A percentile compares a stretch with the other conserved stretches of the same genome.
phyloP scores from a whole-genome alignment of 2,113 vertebrate genomes.

The Syngnathoides biaculeatus region DNA sequence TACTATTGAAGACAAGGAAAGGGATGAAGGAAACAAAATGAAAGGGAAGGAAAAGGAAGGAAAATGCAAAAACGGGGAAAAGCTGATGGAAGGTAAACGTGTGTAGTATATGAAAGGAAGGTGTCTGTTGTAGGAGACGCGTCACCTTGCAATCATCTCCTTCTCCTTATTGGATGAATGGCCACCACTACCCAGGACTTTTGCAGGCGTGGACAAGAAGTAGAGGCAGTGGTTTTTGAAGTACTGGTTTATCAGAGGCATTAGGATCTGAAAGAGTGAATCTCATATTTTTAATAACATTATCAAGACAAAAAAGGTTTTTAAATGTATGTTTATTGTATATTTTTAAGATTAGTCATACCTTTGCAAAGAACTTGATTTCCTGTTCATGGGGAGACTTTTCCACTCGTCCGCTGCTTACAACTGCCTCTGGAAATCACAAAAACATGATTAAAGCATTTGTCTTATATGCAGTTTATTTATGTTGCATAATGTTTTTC shows the following conservation, averaged over 20 bases:
- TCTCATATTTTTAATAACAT: conserved; percentile 17
- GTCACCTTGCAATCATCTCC: conserved; percentile 91
- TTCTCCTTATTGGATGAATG: conserved; percentile 95
- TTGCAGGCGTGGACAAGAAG: conserved; percentile 80
- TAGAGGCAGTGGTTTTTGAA: conserved; percentile 87
- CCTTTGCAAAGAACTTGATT: conserved; percentile 96
- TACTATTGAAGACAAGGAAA: conserved; percentile 65
- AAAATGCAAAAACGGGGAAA: conserved; percentile 14
- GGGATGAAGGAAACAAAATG: conserved; percentile 2
- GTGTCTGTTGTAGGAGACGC: background rate
- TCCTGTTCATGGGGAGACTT: conserved; percentile 93
- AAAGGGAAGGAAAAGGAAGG: conserved; percentile 10
- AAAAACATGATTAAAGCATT: background rate
- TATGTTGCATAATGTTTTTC: background rate
- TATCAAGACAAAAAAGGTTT: background rate
- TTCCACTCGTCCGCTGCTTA: conserved; percentile 91
- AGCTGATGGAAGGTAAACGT: background rate
- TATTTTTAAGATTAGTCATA: conserved; percentile 33
- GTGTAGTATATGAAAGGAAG: background rate
- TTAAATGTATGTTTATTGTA: background rate
- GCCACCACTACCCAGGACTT: conserved; percentile 87
- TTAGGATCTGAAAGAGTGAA: conserved; percentile 76
- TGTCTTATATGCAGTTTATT: too few relatives aligned
- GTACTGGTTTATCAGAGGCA: conserved; percentile 90
- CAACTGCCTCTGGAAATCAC: conserved; percentile 82